These are phyloP conservation scores for Laticauda laticaudata DNA, from an alignment of 2,113 vertebrate species.

Conservation along the genomic window DNA sequence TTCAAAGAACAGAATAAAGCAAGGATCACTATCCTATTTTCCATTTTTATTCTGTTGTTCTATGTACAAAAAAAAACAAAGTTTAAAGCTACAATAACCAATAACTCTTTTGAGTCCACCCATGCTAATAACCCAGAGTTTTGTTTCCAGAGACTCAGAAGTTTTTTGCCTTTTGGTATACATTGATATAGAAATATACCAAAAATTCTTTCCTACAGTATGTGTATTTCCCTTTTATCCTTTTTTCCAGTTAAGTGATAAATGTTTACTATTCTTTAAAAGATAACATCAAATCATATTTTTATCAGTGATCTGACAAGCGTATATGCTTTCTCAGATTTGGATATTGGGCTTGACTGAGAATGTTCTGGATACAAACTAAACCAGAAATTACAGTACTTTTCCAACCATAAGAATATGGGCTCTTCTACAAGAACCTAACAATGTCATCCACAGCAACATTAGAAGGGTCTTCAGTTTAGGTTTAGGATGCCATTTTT, in stretches of 20 bases:
- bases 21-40: not conserved
- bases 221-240: not conserved
- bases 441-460: too few species aligned
- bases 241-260: not conserved
- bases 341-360: not conserved
- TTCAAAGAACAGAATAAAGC: not conserved
- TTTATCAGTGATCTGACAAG: not conserved
- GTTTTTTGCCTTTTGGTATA: not conserved
- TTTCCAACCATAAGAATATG: not conserved
- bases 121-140: not conserved
- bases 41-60: not conserved
- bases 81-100: not conserved
- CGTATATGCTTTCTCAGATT: not conserved
- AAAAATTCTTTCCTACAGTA: not conserved
- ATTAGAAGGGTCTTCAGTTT: not conserved
- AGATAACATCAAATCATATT: not conserved
- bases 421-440: not conserved
- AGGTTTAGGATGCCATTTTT: not conserved
- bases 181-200: not conserved
- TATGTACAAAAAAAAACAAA: not conserved
- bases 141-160: not conserved
- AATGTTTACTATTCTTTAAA: not conserved
- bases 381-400: not conserved
- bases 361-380: not conserved
- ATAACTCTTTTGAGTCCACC: not conserved